phyloP scores from a whole-genome alignment of 2,888 invertebrate genomes.

The Branchellion lobata region DNA sequence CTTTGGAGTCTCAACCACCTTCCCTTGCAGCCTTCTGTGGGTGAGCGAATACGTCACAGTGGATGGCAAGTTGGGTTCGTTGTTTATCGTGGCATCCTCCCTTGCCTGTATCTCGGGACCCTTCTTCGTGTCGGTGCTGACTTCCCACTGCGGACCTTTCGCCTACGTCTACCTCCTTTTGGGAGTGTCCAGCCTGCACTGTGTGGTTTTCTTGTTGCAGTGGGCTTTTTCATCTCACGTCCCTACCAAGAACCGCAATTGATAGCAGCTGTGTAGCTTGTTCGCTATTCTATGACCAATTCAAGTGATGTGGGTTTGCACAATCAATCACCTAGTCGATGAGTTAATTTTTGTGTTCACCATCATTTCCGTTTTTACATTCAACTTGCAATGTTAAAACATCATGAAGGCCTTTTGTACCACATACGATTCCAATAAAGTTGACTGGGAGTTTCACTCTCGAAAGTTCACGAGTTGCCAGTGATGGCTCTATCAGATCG shows the following conservation, averaged over 20 bases:
- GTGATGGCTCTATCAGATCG: too few species aligned
- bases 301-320: too few species aligned
- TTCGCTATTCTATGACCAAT: too few species aligned
- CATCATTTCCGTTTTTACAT: too few species aligned
- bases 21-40: conserved; percentile 45
- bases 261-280: not conserved
- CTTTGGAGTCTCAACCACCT: conserved; percentile 45
- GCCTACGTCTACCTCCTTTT: conserved; percentile 24
- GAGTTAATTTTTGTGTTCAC: too few species aligned
- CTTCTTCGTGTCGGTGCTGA: conserved; percentile 4
- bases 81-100: conserved; percentile 2
- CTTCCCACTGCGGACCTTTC: not conserved
- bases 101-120: not conserved
- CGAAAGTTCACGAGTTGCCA: too few species aligned
- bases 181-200: not conserved
- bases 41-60: conserved; percentile 33
- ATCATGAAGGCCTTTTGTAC: too few species aligned
- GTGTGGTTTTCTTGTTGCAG: not conserved
- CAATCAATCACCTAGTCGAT: too few species aligned
- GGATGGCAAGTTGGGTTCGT: conserved; percentile 25
- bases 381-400: too few species aligned
- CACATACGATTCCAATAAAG: too few species aligned
- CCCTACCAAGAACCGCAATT: not conserved
- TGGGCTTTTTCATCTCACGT: not conserved
- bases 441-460: too few species aligned